Base-by-base conservation (phyloP, 2,797 vertebrate species). In the Ciconia nigra region DNA sequence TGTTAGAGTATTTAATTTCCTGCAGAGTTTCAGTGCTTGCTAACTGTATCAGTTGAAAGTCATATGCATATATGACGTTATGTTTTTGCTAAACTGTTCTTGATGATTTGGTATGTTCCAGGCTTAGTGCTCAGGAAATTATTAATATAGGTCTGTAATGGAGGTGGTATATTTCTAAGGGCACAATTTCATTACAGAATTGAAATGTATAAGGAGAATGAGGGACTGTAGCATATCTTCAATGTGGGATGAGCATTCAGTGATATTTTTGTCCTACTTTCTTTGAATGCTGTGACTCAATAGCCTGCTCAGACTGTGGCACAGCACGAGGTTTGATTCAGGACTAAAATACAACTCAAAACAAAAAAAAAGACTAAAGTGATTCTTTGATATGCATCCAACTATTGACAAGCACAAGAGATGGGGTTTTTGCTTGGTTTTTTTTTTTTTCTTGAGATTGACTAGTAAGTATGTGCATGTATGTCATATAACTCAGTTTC, bases 51-150 rank as follows among this genome's bases (percentile, higher is more conserved):
- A 25, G 81, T 95, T 87, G 74, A 89, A 93, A 97, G 90, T 96
- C 90, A 87, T 95, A 81, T 97, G 95, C 67, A 13, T 58, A 26
- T 44, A 47, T 95, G 96, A 96, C 28, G 29, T 80, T 92, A 87
- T 59, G 54, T 55, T 95, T 96, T 94, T 93, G 33, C 80, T 90
- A 58, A 95, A 87, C 70, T 20, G 16, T 82, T 92, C 61, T 87
- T 89, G 87, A 28, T 6, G 13, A 54, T 89, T 95, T 84, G 77
- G 57, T 93, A 11, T 81, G 54, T 92, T 93, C 63, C 72, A 83
- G 92, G 41, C 65, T 79, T 65, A 74, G 72, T 15, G 31, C 59
- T 96, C 78, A 65, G 89, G 89, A 97, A 96, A 91, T 90, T 13
- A 93, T 94, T 83, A 84, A 89, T 66, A 44, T 7, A 80, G 67